Evolutionary conservation across 2,113 vertebrate species (phyloP), one percentile per base, ranked within the genome.

Genomic region (Guaruba guarouba): DNA sequence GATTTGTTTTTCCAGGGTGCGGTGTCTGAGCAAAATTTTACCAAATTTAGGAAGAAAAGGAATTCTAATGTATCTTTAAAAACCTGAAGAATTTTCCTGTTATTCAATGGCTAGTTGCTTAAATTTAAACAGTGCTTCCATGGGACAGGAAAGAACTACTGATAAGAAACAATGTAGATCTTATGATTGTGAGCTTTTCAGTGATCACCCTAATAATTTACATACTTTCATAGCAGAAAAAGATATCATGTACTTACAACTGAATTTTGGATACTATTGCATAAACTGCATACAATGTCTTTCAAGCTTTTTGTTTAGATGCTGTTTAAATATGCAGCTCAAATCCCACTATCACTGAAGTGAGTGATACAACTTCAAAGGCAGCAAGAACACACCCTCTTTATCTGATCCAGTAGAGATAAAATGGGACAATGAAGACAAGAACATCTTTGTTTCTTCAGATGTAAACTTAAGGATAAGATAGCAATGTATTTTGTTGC

Each of bases 131-230:
- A 71, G 22, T 35, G 68, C 91, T 97, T 91, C 80, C 48, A 69
- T 88, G 95, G 86, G 95, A 96, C 90, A 97, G 95, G 87, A 87
- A 94, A 86, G 95, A 92, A 54, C 62, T 61, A 27, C 82, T 48
- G 93, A 91, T 96, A 91, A 81, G 77, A 59, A 91, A 93, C 93
- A 97, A 95, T 92, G 94, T 35, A 54, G 85, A 77, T 77, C 48
- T 87, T 64, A 48, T 18, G 92, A 97, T 90, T 95, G 79, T 66
- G 92, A 51, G 69, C 78, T 83, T 93, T 96, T 83, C 64, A 95
- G 54, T 64, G 89, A 67, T 93, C 27, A 31, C 33, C 90, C 23
- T 19, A 84, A 80, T 95, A 90, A 83, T 57, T 88, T 67, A 95
- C 2, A 15, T 94, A n/a, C 57, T 87, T 81, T 70, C 93, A 55